Percentiles rank a stretch among this genome's conserved stretches.
Conservation (phyloP, 2,113 vertebrate genomes). For the Poecilia latipinna region DNA sequence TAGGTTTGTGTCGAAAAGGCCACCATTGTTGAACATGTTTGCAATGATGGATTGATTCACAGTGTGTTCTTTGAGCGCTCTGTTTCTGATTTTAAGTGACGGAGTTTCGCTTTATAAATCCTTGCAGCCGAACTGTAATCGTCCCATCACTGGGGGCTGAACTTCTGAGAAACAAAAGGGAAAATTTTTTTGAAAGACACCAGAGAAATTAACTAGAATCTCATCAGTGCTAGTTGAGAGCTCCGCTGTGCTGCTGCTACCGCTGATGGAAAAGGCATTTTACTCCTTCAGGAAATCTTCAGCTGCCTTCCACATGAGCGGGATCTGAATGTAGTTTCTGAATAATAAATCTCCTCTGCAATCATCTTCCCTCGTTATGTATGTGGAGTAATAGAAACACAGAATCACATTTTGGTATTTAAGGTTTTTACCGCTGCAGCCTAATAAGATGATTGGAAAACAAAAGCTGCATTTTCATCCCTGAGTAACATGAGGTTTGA, state of each 20-base stretch:
- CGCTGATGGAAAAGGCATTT: not conserved
- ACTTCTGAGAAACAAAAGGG: not conserved
- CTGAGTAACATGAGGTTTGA: slow-evolving; percentile 1
- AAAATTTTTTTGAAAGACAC: not conserved
- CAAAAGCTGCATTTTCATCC: not conserved
- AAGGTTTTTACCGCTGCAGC: not conserved
- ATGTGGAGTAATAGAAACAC: not conserved
- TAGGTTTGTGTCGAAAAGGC: slow-evolving; percentile 3
- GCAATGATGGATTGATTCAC: not conserved
- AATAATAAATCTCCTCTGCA: not conserved
- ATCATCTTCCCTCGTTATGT: not conserved
- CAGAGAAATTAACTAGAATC: not conserved
- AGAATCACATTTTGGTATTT: not conserved
- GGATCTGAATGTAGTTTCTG: slow-evolving; percentile 34
- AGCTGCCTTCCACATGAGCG: slow-evolving; percentile 8
- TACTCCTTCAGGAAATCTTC: not conserved
- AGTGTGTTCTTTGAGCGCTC: no score
- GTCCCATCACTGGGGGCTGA: not conserved
- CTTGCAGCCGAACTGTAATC: not conserved
- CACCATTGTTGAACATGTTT: not conserved
- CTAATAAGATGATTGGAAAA: not conserved
- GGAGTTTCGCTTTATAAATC: not conserved
- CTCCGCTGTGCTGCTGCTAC: no score
- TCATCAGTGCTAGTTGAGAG: not conserved
- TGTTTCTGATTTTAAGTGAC: not conserved